Conservation (phyloP, 2,888 invertebrate genomes). For the Carterocephalus palaemon region DNA sequence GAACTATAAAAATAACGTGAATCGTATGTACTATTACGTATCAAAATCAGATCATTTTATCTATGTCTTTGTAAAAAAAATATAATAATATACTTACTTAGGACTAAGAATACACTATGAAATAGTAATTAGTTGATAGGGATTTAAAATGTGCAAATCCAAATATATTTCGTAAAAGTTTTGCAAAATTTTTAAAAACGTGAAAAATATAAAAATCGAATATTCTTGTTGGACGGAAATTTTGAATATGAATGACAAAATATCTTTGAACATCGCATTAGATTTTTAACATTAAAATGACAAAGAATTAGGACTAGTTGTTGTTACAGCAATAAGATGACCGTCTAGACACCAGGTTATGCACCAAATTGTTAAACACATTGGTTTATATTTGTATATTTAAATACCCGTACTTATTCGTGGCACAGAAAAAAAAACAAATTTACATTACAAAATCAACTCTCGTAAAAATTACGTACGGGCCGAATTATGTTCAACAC, state of each 20-base stretch:
- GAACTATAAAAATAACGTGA: conserved; percentile 38
- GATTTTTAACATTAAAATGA: conserved; percentile 11
- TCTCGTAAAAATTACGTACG: conserved; percentile 47
- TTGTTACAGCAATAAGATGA: background rate
- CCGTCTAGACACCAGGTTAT: conserved; percentile 13
- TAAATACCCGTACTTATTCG: conserved; percentile 68
- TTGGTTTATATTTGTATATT: conserved; percentile 29
- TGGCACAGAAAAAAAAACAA: conserved; percentile 58
- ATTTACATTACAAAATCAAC: conserved; percentile 22
- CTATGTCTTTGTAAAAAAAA: conserved; percentile 34
- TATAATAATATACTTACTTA: conserved; percentile 12
- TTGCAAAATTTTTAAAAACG: background rate
- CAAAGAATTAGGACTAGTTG: conserved; percentile 8
- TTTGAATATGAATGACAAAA: conserved; percentile 26
- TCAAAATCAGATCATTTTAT: conserved; percentile 61
- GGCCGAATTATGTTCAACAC: conserved; percentile 33
- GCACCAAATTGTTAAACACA: conserved; percentile 16
- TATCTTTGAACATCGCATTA: conserved; percentile 24
- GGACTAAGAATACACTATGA: conserved; percentile 5
- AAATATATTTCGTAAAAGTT: background rate
- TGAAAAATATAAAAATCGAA: conserved; percentile 34
- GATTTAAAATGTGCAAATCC: conserved; percentile 5
- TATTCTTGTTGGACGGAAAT: conserved; percentile 35
- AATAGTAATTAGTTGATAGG: conserved; percentile 4
- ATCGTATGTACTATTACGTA: no score